phyloP scores from a whole-genome alignment of 2,113 vertebrate species.

The Oncorhynchus nerka region DNA sequence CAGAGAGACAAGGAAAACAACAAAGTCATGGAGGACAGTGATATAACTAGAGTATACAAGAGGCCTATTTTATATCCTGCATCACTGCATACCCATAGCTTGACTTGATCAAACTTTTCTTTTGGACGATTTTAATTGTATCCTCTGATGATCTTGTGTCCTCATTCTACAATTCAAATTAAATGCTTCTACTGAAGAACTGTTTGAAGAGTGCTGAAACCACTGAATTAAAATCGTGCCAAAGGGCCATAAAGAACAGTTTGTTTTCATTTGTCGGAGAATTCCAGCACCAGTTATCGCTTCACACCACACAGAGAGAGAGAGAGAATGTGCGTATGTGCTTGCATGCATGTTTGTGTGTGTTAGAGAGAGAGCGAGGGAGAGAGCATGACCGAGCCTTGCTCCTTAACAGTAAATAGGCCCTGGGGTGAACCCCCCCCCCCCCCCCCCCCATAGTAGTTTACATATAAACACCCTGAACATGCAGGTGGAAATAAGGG shows the following conservation, averaged over 20 bases:
- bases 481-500: constrained; percentile 69
- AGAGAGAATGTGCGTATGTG: background rate
- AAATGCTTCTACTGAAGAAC: background rate
- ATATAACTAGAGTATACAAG: background rate
- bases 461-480: constrained; percentile 67
- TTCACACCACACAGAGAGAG: constrained; percentile 10
- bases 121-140: background rate
- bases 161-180: background rate
- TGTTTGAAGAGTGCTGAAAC: background rate
- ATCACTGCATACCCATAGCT: no score
- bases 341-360: no score
- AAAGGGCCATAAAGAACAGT: background rate
- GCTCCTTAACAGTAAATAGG: constrained; percentile 45
- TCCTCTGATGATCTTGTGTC: background rate
- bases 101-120: no score
- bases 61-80: no score
- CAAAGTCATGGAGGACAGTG: background rate
- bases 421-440: constrained; percentile 53
- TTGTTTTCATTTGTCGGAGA: constrained; percentile 30
- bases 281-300: constrained; percentile 22
- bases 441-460: constrained; percentile 49
- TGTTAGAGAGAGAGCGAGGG: background rate
- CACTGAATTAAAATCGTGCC: background rate
- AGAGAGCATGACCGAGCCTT: constrained; percentile 36
- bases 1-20: background rate